Evolutionary conservation across 2,113 vertebrate species (phyloP).

Genomic region (Aramus guarauna): DNA sequence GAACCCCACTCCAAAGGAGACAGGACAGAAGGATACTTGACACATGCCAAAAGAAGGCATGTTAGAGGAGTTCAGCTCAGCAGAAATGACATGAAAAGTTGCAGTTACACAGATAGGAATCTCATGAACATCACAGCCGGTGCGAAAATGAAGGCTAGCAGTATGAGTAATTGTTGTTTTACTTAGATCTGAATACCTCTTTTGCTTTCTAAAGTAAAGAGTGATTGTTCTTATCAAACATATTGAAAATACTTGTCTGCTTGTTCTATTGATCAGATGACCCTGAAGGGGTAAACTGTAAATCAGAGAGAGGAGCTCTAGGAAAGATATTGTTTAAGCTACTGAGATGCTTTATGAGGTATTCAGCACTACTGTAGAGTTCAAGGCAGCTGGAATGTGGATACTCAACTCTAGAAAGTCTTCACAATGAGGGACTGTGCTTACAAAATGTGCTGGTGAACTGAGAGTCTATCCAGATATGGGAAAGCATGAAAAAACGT

Average conservation of each 20-base stretch:
- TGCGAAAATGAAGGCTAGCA: background rate
- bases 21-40: background rate
- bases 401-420: background rate
- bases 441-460: background rate
- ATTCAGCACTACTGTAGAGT: background rate
- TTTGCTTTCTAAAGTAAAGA: background rate
- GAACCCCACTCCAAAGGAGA: background rate
- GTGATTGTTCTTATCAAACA: background rate
- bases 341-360: background rate
- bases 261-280: background rate
- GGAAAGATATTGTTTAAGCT: background rate
- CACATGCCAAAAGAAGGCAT: background rate
- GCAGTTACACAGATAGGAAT: background rate
- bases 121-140: background rate
- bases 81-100: background rate
- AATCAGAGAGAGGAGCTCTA: background rate
- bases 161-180: background rate
- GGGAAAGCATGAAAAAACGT: background rate
- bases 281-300: background rate
- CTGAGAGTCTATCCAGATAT: background rate
- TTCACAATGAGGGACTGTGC: background rate
- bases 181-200: background rate
- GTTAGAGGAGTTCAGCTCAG: background rate
- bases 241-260: background rate
- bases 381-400: background rate